phyloP scores from a whole-genome alignment of 2,113 vertebrate species.

The Scopus umbretta region DNA sequence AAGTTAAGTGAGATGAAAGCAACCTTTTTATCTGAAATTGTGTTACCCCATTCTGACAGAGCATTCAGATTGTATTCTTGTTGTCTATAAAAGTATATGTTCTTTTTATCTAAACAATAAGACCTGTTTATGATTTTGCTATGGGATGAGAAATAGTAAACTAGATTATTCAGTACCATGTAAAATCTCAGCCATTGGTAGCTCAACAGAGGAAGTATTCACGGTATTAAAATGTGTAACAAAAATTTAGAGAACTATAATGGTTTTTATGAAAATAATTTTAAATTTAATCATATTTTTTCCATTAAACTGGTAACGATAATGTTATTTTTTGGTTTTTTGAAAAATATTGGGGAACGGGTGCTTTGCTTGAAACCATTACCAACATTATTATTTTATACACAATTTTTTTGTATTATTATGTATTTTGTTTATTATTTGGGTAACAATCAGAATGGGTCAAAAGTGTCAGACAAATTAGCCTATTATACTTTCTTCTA shows the following conservation, averaged over 20 bases:
- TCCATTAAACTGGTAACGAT: not conserved
- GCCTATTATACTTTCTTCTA: not conserved
- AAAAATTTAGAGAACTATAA: not conserved
- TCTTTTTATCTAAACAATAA: not conserved
- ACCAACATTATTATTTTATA: not conserved
- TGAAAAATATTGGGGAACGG: not conserved
- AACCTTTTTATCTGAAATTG: conserved; percentile 9
- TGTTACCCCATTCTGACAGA: not conserved
- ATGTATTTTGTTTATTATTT: not conserved
- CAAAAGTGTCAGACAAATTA: not conserved
- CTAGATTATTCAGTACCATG: not conserved
- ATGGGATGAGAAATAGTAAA: not conserved
- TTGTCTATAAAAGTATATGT: not conserved
- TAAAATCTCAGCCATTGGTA: not conserved
- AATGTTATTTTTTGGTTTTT: not conserved
- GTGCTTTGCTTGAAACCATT: not conserved
- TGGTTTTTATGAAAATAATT: not conserved
- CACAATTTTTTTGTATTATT: not conserved
- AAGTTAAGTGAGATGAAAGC: conserved; percentile 2
- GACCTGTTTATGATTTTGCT: not conserved
- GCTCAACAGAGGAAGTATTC: not conserved
- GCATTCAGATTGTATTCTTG: not conserved
- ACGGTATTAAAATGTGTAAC: not conserved
- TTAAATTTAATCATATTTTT: not conserved
- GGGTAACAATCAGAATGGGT: not conserved